phyloP scores from a whole-genome alignment of 2,888 invertebrate genomes.

The Agrotis exclamationis region DNA sequence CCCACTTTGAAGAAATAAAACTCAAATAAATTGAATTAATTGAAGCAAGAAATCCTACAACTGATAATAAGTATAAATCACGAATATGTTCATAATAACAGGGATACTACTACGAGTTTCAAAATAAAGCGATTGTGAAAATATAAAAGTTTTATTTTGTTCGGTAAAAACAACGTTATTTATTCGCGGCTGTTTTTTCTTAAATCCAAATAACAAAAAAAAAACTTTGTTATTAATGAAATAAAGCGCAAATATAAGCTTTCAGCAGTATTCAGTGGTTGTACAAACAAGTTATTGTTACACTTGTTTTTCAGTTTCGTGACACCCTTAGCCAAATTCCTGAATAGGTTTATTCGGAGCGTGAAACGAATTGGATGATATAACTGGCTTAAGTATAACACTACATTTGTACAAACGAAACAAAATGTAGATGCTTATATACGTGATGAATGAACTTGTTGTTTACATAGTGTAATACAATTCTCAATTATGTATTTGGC shows the following conservation, averaged over 20 bases:
- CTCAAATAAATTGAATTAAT: conserved; percentile 32
- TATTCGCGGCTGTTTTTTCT: conserved; percentile 5
- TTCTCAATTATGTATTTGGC: conserved; percentile 39
- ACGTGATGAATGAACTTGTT: conserved; percentile 56
- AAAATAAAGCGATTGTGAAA: neutral
- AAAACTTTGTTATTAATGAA: conserved; percentile 21
- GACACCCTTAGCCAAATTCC: conserved; percentile 43
- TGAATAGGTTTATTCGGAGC: conserved; percentile 52
- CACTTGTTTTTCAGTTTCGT: conserved; percentile 43
- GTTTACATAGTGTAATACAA: conserved; percentile 47
- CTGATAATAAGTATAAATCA: conserved; percentile 14
- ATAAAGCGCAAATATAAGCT: conserved; percentile 29
- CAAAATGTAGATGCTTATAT: conserved; percentile 33
- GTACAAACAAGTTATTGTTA: conserved; percentile 44
- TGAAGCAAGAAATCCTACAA: conserved; percentile 26
- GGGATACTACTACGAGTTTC: neutral
- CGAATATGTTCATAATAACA: neutral
- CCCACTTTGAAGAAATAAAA: conserved; percentile 43
- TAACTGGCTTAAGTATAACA: conserved; percentile 36
- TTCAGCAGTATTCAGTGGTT: conserved; percentile 18
- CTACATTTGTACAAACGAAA: conserved; percentile 30
- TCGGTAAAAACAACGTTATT: conserved; percentile 5
- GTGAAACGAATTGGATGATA: conserved; percentile 54
- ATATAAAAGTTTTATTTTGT: neutral
- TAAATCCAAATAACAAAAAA: conserved; percentile 6